Conservation (phyloP, 2,888 invertebrate genomes). For the Pollenia labialis region DNA sequence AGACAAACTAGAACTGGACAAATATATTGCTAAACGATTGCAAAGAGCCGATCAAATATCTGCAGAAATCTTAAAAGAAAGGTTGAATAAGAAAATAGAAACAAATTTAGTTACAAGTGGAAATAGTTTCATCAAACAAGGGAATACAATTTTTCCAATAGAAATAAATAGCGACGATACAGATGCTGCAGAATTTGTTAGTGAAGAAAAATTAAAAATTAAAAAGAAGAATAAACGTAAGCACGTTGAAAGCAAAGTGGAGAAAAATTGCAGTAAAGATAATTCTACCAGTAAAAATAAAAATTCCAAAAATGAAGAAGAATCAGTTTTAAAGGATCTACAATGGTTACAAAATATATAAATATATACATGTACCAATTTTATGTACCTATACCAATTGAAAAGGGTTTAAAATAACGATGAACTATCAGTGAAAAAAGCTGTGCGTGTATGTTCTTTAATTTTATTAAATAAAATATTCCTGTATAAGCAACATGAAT, state of each 20-base stretch:
- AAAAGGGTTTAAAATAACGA: too few species aligned
- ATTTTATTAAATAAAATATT: too few species aligned
- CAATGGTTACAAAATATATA: slow-evolving; percentile 75
- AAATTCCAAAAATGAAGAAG: slow-evolving; percentile 65
- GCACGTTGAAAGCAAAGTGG: slow-evolving; percentile 41
- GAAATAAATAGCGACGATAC: slow-evolving; percentile 67
- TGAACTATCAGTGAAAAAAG: too few species aligned
- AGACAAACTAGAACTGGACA: slow-evolving; percentile 72
- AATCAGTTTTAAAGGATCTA: slow-evolving; percentile 74
- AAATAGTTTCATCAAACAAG: neutral
- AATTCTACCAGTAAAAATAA: slow-evolving; percentile 31
- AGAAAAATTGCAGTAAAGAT: neutral
- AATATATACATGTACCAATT: neutral
- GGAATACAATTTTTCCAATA: slow-evolving; percentile 17
- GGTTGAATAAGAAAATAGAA: slow-evolving; percentile 17
- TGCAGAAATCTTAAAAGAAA: slow-evolving; percentile 49
- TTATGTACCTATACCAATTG: too few species aligned
- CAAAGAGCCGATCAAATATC: slow-evolving; percentile 73
- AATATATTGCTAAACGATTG: slow-evolving; percentile 72
- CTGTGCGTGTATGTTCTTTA: too few species aligned
- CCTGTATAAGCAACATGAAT: too few species aligned
- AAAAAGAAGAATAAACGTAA: slow-evolving; percentile 72
- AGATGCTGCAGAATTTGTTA: slow-evolving; percentile 68
- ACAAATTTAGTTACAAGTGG: neutral
- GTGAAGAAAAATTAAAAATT: slow-evolving; percentile 67